Base-by-base conservation (phyloP, 2,888 invertebrate species). In the Syritta pipiens region DNA sequence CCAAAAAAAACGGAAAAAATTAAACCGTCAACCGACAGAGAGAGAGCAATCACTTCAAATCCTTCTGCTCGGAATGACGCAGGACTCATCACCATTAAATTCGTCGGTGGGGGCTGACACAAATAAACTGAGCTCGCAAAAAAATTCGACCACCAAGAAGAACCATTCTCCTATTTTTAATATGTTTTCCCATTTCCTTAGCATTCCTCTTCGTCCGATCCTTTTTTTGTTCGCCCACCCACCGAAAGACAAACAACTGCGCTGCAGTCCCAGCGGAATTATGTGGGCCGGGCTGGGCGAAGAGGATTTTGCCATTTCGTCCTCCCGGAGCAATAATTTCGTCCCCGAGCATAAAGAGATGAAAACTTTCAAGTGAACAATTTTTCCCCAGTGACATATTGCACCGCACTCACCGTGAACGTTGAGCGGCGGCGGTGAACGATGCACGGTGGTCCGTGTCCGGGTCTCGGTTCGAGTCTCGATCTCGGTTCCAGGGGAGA, bases 341-440 rank as follows among this genome's bases (percentile, higher is more conserved):
- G 37, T 81, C 69, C 59, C 63, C 46, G 55, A 63, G 48, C 68
- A 72, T 51, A 75, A 69, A 68, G 81, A 75, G 75, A 81, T 81
- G 81, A 69, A 81, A 81, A 81, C 75, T 81, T 81, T 75, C 68
- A 81, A 81, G 81, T 81, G 81, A 81, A 75, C 81, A 75, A 81
- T 81, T 69, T 69, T 68, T 81, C 81, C 81, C 81, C 57, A 69
- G 75, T 75, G 81, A 81, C 81, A 81, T 81, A 81, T 81, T 81
- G 81, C 81, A 81, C 30, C 59, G 57, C 60, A n/a, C n/a, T n/a
- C 53, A 40, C 30, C 30, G 4, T 1, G 17, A 22, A n/a, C n/a
- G n/a, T n/a, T n/a, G n/a, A 49, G 35, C 30, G 1, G 10, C 37
- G 12, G 10, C 9, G 19, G n/a, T 7, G 24, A n/a, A n/a, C n/a